Evolutionary conservation across 2,797 vertebrate genomes (phyloP), one percentile per base, ranked within the genome.

Genomic region (Borostomias antarcticus): DNA sequence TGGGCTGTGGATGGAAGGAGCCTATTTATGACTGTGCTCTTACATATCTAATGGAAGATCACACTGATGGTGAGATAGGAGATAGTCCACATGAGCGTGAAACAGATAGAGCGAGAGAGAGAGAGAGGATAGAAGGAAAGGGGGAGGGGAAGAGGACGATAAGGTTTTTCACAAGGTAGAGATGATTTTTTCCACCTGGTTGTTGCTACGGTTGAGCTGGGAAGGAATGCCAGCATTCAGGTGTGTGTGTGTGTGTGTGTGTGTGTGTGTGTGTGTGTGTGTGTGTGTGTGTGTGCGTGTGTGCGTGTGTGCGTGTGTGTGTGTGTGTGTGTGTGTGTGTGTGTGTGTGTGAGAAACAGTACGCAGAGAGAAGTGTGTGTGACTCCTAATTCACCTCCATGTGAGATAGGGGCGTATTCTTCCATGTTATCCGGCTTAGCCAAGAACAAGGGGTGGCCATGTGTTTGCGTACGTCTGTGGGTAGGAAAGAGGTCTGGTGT

Each of bases 301-400:
- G 58, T 62, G 58, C 35, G 69, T 72, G 59, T 74, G 56, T 59
- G 48, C 30, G 35, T 54, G 51, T 35, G 48, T 64, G 62, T 65
- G 52, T 57, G 52, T 57, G 21, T 58, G 54, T 50, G 29, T 58
- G 29, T 28, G 47, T 61, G 70, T 33, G 52, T 23, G 54, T 43
- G n/a, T 4, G 19, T 9, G 45, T 62, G 17, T 15, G n/a, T 1
- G 15, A 25, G 33, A 47, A 25, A 61, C 30, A 70, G 15, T 53
- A n/a, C n/a, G 47, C 33, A 67, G 30, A 64, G 58, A 64, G 68
- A 84, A 21, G 75, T 48, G 26, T 48, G 72, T 85, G 63, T 88
- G 90, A 87, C 86, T 88, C 80, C 77, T 81, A 67, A 73, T 87
- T 89, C 86, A 86, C 84, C 86, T 86, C 69, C 63, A 43, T 68